phyloP scores from a whole-genome alignment of 2,797 vertebrate genomes.

The Malurus splendens region DNA sequence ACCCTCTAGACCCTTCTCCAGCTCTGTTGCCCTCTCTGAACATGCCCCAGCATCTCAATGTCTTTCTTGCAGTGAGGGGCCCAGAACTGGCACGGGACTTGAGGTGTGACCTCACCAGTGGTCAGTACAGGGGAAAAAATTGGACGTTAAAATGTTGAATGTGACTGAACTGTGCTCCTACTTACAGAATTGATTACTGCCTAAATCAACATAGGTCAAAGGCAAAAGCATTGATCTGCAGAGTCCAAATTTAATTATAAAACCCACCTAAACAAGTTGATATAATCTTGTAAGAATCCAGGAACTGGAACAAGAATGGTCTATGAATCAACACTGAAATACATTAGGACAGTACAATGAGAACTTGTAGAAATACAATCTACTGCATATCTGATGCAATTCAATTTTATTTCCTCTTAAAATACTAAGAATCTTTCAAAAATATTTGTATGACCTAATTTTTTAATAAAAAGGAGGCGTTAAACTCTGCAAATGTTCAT shows the following conservation, averaged over 20 bases:
- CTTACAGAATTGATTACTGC: background rate
- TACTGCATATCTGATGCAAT: background rate
- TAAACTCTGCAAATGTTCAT: background rate
- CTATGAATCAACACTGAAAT: background rate
- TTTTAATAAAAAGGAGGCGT: background rate
- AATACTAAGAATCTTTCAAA: background rate
- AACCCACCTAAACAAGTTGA: background rate
- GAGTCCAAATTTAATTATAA: background rate
- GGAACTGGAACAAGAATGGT: background rate
- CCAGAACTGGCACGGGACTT: background rate
- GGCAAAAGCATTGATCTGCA: background rate
- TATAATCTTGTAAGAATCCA: background rate
- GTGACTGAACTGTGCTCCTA: background rate
- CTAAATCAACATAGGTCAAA: background rate
- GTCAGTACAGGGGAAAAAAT: background rate
- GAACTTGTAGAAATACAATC: background rate
- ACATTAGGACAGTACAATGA: background rate
- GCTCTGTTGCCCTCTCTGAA: background rate
- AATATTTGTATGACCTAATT: background rate
- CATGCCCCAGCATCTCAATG: background rate
- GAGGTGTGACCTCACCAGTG: background rate
- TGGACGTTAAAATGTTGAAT: background rate
- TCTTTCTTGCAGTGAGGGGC: background rate
- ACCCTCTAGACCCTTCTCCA: background rate
- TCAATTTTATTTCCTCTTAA: background rate